Base-by-base conservation (phyloP, 2,888 invertebrate genomes). In the Ellobium chinense region DNA sequence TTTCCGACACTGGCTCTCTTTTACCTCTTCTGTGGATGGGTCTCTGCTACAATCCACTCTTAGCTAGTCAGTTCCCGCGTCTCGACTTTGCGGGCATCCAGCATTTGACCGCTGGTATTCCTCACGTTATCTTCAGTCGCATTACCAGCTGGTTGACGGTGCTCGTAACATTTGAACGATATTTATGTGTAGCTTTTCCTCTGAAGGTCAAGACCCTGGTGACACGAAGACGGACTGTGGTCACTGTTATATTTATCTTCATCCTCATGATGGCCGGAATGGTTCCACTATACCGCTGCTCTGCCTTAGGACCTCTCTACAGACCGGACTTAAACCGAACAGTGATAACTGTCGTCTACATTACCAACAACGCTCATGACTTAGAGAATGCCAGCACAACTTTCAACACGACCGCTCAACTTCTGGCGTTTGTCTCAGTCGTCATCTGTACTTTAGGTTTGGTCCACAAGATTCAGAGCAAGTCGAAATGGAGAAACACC, bases 11-110 rank as follows among this genome's bases (percentile, higher is more conserved):
- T 1, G 72, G 72, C 3, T 9, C 72, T 21, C 34, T 72, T 12
- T 21, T 72, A 4, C 72, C 72, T 2, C 37, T 72, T 27, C 12
- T 72, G 3, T 72, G 72, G 72, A 58, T 58, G 27, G 56, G 72
- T 21, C 4, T 72, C 24, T 72, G 72, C 27, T 46, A 58, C 14
- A 72, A 72, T 24, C 72, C 72, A 4, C 24, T 58, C 2, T 27
- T 72, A 5, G 72, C n/a, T 2, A 27, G 34, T 2, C n/a, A 56
- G 24, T n/a, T n/a, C 36, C 27, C 24, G 21, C 1, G 34, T 14
- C 24, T 72, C 12, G 27, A 72, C 58, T 34, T 58, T 12, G 56
- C 54, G 14, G 72, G 58, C 1, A 31, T 72, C 24, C 56, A 58
- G 27, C 58, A 72, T 58, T 29, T 72, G 18, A 72, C 72, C 2